Base-by-base conservation (phyloP, 64 coral and sea anemone genomes). In the Montipora sp. region DNA sequence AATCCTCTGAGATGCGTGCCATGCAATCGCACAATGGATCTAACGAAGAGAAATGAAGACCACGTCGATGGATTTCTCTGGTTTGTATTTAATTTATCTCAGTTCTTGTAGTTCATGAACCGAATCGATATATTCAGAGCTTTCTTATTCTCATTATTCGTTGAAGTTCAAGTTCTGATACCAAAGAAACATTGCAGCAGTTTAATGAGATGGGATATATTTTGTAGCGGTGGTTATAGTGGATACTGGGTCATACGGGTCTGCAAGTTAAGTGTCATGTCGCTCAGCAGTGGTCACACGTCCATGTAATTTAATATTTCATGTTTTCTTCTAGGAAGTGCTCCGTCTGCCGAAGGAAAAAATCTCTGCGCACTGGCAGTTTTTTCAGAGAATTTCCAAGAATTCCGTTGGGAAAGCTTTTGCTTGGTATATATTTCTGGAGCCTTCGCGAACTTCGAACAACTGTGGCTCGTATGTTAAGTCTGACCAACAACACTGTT, bases 21-120 rank as follows among this genome's bases (percentile, higher is more conserved):
- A 4, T 89, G 75, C 50, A 78, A 79, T 79, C 57, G 43, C 0
- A 75, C 13, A 8, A 89, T 89, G 88, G 58, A 20, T 3, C 43
- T 89, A 1, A 68, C 12, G 7, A 3, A 21, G 13, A 78, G 75
- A 66, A 69, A 79, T 16, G 14, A 7, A 11, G 65, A 77, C 88
- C 88, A 69, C 45, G 88, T 89, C 2, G 75, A 79, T 48, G 87
- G 74, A 45, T 78, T 60, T 19, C 75, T 65, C 27, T 78, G 75
- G 73, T 89, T 61, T 61, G 59, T 61, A n/a, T n/a, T n/a, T n/a
- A n/a, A 61, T 55, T 55, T 55, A 55, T 55, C 5, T 55, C 51
- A 55, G 0, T 55, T 55, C 51, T 5, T 55, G 51, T 55, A 55
- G 51, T 9, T 55, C 51, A 1, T 55, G 51, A 0, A 55, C 51